Evolutionary conservation across 1,140 invertebrate genomes (phyloP), one percentile per base, ranked within the genome.

Genomic region (Trypoxylus dichotomus): DNA sequence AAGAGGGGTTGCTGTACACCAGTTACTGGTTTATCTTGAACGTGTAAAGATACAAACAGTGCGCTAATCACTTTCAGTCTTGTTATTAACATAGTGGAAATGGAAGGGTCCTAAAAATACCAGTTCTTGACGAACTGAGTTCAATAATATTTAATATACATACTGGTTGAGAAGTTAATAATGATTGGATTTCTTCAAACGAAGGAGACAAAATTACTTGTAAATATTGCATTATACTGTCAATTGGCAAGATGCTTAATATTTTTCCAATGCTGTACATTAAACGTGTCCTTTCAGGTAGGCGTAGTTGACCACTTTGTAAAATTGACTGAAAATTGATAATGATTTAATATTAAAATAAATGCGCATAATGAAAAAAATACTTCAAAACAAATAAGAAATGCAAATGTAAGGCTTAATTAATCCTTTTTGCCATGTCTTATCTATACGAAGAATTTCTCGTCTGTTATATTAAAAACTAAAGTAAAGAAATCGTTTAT

Each of bases 241-340:
- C 88, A 1, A 90, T 85, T 10, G 91, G 87, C 58, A 95, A 83
- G 0, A 93, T 86, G 76, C 93, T 93, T 74, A 95, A 85, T 0
- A 95, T 88, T 81, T 92, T 91, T 0, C 94, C 94, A 71, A 95
- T 89, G 47, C 92, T 92, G 74, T 89, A 93, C 93, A 95, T 95
- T 3, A 96, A 83, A 37, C 94, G 86, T 15, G 92, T 88, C 68
- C 90, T 88, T 80, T 95, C 94, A 1, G 89, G 86, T 73, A 90
- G 87, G 85, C 90, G 90, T 80, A 93, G 86, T 15, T 86, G 85
- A 1, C 88, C 89, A 41, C 87, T 87, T 58, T 86, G 83, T 1
- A 93, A 82, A 19, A 88, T 87, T 75, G 86, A 83, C 86, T 91
- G 83, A 75, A 86, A 88, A 77, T 37, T n/a, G n/a, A 5, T 37